These are phyloP conservation scores for Eptatretus burgeri DNA, from an alignment of 2,113 vertebrate genomes.

Conservation along the genomic window DNA sequence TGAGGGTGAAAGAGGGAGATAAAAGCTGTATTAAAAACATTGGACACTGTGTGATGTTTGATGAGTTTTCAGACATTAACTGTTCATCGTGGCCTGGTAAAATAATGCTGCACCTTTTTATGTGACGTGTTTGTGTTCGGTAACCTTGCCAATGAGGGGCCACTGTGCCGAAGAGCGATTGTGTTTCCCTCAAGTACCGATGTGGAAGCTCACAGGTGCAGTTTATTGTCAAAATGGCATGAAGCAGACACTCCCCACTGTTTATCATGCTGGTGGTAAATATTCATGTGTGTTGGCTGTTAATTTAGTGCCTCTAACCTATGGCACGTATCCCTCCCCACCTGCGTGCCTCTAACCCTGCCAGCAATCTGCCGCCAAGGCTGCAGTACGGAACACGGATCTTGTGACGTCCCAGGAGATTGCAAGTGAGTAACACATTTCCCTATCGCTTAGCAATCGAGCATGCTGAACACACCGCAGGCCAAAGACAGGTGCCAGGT, in stretches of 20 bases:
- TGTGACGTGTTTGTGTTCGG: conserved; percentile 1
- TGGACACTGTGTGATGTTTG: neutral
- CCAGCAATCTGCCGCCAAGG: conserved; percentile 5
- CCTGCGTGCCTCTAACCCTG: neutral
- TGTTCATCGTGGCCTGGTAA: neutral
- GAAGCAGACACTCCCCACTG: neutral
- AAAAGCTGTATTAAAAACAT: neutral
- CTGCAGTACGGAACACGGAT: neutral
- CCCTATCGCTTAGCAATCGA: too few species aligned
- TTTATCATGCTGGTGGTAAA: neutral
- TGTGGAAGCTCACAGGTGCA: neutral
- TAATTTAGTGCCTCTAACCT: neutral
- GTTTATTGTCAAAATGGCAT: neutral
- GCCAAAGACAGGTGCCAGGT: too few species aligned
- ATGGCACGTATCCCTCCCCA: neutral
- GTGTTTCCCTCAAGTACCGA: neutral
- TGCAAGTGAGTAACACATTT: neutral
- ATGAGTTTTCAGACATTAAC: neutral
- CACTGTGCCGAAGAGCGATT: too few species aligned
- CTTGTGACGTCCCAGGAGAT: conserved; percentile 1
- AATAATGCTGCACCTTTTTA: neutral
- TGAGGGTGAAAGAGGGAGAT: neutral
- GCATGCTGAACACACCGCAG: too few species aligned
- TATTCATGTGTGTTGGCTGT: neutral
- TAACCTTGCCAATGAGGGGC: neutral